A percentile compares a stretch with the other conserved stretches of the same genome.
Conservation (phyloP, 1,140 invertebrate genomes). For the Anadara kagoshimensis region DNA sequence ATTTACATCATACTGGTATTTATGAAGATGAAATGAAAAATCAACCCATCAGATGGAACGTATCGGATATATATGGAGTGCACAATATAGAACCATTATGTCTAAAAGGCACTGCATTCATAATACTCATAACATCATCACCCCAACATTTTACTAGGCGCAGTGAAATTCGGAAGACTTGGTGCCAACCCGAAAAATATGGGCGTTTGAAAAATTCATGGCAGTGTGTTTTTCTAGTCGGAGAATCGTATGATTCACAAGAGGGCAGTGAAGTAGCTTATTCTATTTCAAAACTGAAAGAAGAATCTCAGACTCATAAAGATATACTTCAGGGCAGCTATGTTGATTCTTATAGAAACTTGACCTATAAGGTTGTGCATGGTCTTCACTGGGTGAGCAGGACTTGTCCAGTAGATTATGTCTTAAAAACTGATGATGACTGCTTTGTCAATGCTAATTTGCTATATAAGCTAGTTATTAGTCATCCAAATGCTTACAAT, state of each 20-base stretch:
- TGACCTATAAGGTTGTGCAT: slow-evolving; percentile 61
- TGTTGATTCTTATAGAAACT: slow-evolving; percentile 61
- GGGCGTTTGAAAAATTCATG: slow-evolving; percentile 34
- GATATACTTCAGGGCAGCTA: slow-evolving; percentile 64
- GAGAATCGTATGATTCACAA: slow-evolving; percentile 28
- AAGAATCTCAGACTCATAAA: slow-evolving; percentile 41
- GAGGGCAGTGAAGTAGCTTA: background rate
- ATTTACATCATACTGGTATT: background rate
- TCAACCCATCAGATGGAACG: slow-evolving; percentile 48
- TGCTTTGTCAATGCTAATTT: slow-evolving; percentile 62
- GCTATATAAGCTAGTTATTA: slow-evolving; percentile 51
- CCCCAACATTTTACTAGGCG: slow-evolving; percentile 49
- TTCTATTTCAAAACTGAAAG: slow-evolving; percentile 18
- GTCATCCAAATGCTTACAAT: slow-evolving; percentile 43
- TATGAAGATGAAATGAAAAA: background rate
- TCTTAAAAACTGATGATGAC: slow-evolving; percentile 67
- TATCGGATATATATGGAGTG: slow-evolving; percentile 33
- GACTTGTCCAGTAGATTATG: slow-evolving; percentile 46
- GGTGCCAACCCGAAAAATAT: slow-evolving; percentile 51
- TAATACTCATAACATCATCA: slow-evolving; percentile 59
- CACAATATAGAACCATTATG: slow-evolving; percentile 38
- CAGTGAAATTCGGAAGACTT: slow-evolving; percentile 54
- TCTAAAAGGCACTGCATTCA: slow-evolving; percentile 39
- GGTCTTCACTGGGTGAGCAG: slow-evolving; percentile 52
- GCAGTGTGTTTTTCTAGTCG: slow-evolving; percentile 65